Percentiles rank a stretch among this genome's conserved stretches.
Conservation (phyloP, 2,888 invertebrate species). For the Drosophila mimica region DNA sequence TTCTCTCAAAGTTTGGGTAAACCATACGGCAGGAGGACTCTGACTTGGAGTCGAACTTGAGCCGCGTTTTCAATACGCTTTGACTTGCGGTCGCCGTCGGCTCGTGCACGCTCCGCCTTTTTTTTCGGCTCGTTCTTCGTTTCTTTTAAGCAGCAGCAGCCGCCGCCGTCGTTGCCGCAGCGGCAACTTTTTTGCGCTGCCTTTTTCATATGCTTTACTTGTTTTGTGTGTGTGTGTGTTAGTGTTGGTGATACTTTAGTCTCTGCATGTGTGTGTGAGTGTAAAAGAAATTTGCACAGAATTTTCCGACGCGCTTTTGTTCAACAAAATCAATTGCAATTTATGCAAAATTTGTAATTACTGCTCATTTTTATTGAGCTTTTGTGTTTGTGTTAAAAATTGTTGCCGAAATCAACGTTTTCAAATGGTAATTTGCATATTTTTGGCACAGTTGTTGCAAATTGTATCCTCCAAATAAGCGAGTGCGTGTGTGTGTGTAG, state of each 20-base stretch:
- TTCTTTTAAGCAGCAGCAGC: conserved; percentile 53
- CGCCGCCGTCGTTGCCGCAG: conserved; percentile 36
- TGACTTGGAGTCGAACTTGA: conserved; percentile 64
- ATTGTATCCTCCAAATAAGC: conserved; percentile 23
- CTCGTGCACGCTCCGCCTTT: conserved; percentile 58
- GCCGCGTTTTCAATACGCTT: conserved; percentile 79
- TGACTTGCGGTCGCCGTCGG: conserved; percentile 80
- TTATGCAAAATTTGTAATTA: conserved; percentile 48
- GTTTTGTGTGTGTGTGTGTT: conserved; percentile 55
- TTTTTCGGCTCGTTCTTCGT: conserved; percentile 55
- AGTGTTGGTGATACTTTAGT: conserved; percentile 34
- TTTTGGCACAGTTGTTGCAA: conserved; percentile 75
- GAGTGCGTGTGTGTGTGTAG: conserved; percentile 4
- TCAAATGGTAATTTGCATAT: conserved; percentile 76
- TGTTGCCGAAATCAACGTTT: conserved; percentile 42
- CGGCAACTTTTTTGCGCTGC: conserved; percentile 61
- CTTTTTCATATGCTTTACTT: conserved; percentile 65
- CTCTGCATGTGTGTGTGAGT: conserved; percentile 44
- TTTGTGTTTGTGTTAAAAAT: conserved; percentile 42
- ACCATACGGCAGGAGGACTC: conserved; percentile 63
- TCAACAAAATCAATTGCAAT: conserved; percentile 70
- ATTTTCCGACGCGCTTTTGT: conserved; percentile 61
- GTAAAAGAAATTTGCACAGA: conserved; percentile 77
- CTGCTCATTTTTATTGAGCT: conserved; percentile 60
- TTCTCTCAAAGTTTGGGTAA: conserved; percentile 18